phyloP scores from a whole-genome alignment of 1,140 invertebrate species.

The Planococcus citri region DNA sequence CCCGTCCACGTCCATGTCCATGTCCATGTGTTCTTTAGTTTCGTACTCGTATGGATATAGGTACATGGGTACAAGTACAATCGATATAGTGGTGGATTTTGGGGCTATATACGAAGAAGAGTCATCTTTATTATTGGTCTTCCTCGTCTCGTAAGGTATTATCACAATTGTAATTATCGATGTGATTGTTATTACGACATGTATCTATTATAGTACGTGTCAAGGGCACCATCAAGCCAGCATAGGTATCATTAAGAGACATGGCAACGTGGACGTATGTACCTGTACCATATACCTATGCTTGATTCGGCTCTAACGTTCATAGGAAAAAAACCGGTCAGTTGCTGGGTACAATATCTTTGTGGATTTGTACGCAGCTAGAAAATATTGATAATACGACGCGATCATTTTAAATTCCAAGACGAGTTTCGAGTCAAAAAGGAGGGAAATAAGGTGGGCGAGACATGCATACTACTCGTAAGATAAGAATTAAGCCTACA shows the following conservation, averaged over 20 bases:
- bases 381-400: neutral
- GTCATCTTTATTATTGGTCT: neutral
- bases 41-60: no score
- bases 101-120: neutral
- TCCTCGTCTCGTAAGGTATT: neutral
- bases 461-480: no score
- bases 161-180: neutral
- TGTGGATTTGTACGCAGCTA: neutral
- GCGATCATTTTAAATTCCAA: no score
- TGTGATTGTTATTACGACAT: neutral
- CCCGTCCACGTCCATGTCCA: no score
- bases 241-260: neutral
- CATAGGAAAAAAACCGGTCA: conserved; percentile 6
- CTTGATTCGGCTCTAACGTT: no score
- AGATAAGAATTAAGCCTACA: no score
- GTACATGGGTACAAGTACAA: no score
- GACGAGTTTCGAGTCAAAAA: no score
- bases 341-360: neutral
- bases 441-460: no score
- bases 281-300: no score
- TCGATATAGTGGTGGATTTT: no score
- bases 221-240: neutral
- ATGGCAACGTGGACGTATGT: neutral
- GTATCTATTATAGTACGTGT: neutral
- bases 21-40: no score